Evolutionary conservation across 2,888 invertebrate species (phyloP), one percentile per base, ranked within the genome.

Genomic region (Drosophila rubida): DNA sequence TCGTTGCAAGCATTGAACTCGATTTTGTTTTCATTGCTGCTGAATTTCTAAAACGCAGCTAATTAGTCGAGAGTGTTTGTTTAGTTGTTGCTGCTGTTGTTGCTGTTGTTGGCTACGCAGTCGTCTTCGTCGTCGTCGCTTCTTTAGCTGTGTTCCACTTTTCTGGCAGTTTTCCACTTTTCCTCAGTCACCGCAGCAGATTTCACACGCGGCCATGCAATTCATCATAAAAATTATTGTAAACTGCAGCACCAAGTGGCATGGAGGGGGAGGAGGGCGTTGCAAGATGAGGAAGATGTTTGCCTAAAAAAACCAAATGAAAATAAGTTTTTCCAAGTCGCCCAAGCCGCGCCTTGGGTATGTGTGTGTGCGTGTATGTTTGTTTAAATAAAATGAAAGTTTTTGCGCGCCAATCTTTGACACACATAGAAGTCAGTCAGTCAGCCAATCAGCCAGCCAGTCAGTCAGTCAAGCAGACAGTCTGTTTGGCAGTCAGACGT

Each of bases 21-120:
- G 83, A 87, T 87, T 87, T 88, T 87, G 88, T 88, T 87, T 87
- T 87, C 88, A 87, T 86, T 82, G 82, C 82, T 75, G 85, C 81
- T 88, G 86, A 87, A 86, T 87, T 87, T 87, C 88, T 86, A 87
- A 87, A 87, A 81, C 81, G 86, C 84, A 87, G 78, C 86, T 87
- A 87, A 87, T 87, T 87, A 86, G 81, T 78, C 87, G 82, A 84
- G 87, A 86, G 87, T 86, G 87, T 83, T 86, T 80, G 75, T 30
- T 59, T 44, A 54, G 69, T 48, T 50, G 66, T 62, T 69, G 69
- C 19, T 59, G 65, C n/a, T 54, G 44, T n/a, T 58, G 32, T 23
- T 60, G 48, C 9, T 63, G 55, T n/a, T 70, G 73, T 41, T 54
- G 65, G 55, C 65, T 63, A 71, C 68, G 78, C 71, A 78, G 75